These are phyloP conservation scores for Oryctes rhinoceros DNA, from an alignment of 1,140 invertebrate genomes.

Conservation along the genomic window DNA sequence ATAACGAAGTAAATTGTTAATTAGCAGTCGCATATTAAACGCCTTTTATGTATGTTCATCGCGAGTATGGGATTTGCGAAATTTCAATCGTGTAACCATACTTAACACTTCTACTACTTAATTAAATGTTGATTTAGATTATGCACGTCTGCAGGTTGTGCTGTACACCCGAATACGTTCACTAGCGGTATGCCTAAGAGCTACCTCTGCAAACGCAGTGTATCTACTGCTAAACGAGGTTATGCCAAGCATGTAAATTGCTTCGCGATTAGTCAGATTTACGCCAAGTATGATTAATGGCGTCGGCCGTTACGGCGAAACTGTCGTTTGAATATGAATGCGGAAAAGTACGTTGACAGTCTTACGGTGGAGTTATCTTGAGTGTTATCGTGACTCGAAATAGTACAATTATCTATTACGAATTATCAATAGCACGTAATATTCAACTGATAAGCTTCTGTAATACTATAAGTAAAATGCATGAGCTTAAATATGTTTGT, in stretches of 20 bases:
- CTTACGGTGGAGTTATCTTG: not conserved
- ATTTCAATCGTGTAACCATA: not conserved
- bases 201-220: not conserved
- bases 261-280: slow-evolving; percentile 18
- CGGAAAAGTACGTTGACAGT: slow-evolving; percentile 5
- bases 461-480: too few relatives aligned
- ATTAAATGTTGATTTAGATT: slow-evolving; percentile 5
- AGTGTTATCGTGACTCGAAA: not conserved
- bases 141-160: not conserved
- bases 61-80: not conserved
- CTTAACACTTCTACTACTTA: not conserved
- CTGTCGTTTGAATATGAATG: not conserved
- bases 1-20: too few relatives aligned
- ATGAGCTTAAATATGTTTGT: too few relatives aligned
- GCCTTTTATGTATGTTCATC: not conserved
- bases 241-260: slow-evolving; percentile 5
- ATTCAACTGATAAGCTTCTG: too few relatives aligned
- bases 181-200: not conserved
- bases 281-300: slow-evolving; percentile 5
- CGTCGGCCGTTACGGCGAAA: not conserved
- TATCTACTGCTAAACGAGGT: not conserved
- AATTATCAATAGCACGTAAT: too few relatives aligned
- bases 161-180: not conserved
- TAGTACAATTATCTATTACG: not conserved
- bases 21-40: too few relatives aligned